These are phyloP conservation scores for Tetrapedia diversipes DNA, from an alignment of 2,888 invertebrate genomes.

Conservation along the genomic window DNA sequence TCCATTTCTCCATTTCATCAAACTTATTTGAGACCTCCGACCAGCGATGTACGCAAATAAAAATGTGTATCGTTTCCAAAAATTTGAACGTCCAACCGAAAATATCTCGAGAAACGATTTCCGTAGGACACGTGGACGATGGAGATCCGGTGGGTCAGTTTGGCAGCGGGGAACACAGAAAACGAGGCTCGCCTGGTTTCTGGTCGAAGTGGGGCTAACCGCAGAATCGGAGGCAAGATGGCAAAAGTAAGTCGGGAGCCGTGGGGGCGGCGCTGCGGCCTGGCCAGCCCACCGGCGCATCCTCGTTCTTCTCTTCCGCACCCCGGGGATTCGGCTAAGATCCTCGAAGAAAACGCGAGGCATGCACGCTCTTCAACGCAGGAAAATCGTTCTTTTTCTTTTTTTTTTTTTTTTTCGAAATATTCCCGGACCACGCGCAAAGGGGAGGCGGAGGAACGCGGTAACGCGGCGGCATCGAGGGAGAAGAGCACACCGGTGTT, in stretches of 20 bases:
- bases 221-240: constrained; percentile 80
- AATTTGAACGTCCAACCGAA: no score
- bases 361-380: no score
- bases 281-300: constrained; percentile 80
- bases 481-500: no score
- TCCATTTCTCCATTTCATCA: no score
- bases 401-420: neutral
- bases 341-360: constrained; percentile 49
- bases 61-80: no score
- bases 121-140: constrained; percentile 35
- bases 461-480: no score
- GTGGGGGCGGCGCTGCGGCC: constrained; percentile 80
- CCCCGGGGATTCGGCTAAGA: constrained; percentile 56
- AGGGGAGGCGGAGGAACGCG: no score
- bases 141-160: constrained; percentile 61
- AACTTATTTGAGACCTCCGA: no score
- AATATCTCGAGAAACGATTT: no score
- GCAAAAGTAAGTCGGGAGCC: constrained; percentile 80
- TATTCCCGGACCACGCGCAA: no score
- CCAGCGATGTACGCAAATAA: no score
- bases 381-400: no score
- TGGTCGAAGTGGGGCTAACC: constrained; percentile 77
- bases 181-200: constrained; percentile 73
- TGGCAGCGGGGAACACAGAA: constrained; percentile 62
- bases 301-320: constrained; percentile 74